phyloP scores from a whole-genome alignment of 2,797 vertebrate species.

The Hylomyscus alleni region DNA sequence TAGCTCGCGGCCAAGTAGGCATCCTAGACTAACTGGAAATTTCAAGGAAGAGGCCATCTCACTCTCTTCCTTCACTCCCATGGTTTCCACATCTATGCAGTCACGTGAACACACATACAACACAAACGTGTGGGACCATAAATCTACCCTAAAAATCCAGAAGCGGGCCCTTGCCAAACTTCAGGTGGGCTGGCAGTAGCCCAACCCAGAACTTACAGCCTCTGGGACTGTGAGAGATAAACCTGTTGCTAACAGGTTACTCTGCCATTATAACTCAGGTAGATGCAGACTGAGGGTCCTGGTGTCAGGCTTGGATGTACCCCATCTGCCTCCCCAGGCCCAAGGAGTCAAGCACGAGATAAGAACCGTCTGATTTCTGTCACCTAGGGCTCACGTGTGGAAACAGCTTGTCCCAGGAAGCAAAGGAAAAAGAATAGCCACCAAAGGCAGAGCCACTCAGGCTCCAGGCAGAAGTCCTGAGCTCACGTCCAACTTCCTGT shows the following conservation, averaged over 20 bases:
- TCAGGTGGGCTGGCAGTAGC: neutral
- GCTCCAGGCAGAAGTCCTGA: neutral
- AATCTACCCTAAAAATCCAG: neutral
- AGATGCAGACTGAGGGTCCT: rapidly evolving
- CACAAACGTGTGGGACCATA: neutral
- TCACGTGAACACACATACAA: neutral
- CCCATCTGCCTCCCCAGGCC: neutral
- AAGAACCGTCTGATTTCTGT: conserved; percentile 42
- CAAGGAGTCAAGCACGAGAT: neutral
- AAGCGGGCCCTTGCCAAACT: neutral
- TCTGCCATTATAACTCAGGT: neutral
- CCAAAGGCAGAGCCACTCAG: neutral
- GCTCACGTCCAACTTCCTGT: rapidly evolving
- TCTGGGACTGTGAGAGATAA: neutral
- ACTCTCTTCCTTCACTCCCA: too few species aligned
- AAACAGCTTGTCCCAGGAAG: neutral
- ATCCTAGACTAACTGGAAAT: neutral
- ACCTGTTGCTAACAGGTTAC: neutral
- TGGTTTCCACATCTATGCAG: neutral
- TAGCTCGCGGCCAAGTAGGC: neutral
- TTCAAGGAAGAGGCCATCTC: neutral
- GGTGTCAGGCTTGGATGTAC: neutral
- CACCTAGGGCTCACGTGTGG: conserved; percentile 75
- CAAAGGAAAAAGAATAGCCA: rapidly evolving
- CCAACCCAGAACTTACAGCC: neutral